Evolutionary conservation across 1,140 invertebrate species (phyloP).

Genomic region (Rhopalosiphum maidis): DNA sequence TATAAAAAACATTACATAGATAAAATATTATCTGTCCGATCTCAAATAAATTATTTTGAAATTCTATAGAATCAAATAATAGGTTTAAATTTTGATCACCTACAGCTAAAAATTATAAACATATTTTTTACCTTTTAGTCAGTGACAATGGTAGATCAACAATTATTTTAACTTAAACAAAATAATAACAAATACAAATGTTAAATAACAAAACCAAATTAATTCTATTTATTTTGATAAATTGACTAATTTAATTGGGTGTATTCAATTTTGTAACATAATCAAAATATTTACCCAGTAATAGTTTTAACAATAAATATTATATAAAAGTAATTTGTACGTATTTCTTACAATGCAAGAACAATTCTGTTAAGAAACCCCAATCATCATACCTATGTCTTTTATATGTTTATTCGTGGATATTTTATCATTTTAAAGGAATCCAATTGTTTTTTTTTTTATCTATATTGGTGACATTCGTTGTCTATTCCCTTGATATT

Average conservation of each 20-base stretch:
- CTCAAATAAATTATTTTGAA: too few relatives aligned
- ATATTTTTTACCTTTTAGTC: too few relatives aligned
- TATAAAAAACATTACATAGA: too few relatives aligned
- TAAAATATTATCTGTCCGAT: too few relatives aligned
- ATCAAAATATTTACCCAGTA: background rate
- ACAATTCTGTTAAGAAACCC: background rate
- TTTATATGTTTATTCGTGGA: background rate
- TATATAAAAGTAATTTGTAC: background rate
- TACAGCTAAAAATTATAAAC: too few relatives aligned
- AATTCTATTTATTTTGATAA: background rate
- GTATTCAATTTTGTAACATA: background rate
- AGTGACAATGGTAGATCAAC: too few relatives aligned
- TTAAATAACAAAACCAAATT: too few relatives aligned
- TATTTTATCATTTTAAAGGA: background rate
- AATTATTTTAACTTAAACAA: too few relatives aligned
- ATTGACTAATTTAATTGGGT: background rate
- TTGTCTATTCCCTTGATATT: slow-evolving; percentile 47
- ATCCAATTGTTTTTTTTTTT: slow-evolving; percentile 8
- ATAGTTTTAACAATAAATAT: background rate
- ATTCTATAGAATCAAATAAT: background rate
- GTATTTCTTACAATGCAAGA: background rate
- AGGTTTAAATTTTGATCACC: background rate
- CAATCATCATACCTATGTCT: background rate
- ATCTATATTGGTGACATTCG: background rate
- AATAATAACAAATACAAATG: too few relatives aligned